Evolutionary conservation across 2,113 vertebrate species (phyloP), one percentile per base, ranked within the genome.

Genomic region (Eidolon helvum): DNA sequence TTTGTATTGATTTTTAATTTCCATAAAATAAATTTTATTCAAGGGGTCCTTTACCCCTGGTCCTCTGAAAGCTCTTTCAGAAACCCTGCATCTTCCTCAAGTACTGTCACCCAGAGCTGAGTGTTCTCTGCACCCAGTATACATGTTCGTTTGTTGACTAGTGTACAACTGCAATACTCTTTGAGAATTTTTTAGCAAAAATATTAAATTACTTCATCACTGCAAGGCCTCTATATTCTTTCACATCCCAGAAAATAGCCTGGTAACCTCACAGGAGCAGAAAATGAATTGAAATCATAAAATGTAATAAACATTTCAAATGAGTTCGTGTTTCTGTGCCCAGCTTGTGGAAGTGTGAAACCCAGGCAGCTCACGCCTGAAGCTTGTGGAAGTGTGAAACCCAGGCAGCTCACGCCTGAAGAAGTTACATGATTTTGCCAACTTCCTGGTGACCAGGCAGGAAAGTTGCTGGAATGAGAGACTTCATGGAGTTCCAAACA

Each of bases 141-240:
- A 90, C 94, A 96, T 72, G 21, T 50, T 93, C 80, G 16, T 92
- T 94, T 93, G 94, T 77, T 78, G 92, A 96, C 48, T 86, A 72
- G 35, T 40, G 66, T 0, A 0, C 97, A 77, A 86, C 16, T 87
- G 86, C 63, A 91, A 90, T 91, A 94, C 84, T 96, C 97, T 96
- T 57, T 30, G 83, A 97, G 92, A 97, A 95, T 61, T 96, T 97
- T 61, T 92, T 91, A 97, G 72, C 96, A 91, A 97, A 98, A 91
- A 95, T 77, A 82, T 95, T 97, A 97, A 98, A 97, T 98, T 90
- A 97, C 69, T 97, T 98, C 97, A 98, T 97, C 95, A 63, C 89
- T 95, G 96, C 95, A 92, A 98, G 91, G 61, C 68, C 69, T 77
- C 38, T n/a, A 43, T 93, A 77, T 33, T 86, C 84, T 87, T 82